Evolutionary conservation across 2,888 invertebrate species (phyloP).

Genomic region (Tetragonisca angustula): DNA sequence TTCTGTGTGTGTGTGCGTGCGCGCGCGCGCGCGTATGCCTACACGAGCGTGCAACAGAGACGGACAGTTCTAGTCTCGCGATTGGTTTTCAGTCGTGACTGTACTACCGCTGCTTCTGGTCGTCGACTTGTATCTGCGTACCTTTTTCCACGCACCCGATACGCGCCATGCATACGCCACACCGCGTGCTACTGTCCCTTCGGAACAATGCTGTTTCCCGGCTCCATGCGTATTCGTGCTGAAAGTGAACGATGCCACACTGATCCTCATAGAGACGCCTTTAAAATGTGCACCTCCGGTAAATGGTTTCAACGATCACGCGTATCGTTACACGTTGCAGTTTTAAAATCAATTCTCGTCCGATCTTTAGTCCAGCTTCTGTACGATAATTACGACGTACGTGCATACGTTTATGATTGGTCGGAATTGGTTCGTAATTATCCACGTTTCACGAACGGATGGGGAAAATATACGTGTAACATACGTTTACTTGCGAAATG

Average conservation of each 20-base stretch:
- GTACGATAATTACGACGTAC: neutral
- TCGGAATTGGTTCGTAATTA: neutral
- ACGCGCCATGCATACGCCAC: slow-evolving; percentile 24
- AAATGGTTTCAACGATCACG: neutral
- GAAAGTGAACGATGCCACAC: slow-evolving; percentile 30
- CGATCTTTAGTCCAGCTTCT: neutral
- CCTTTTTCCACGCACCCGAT: slow-evolving; percentile 63
- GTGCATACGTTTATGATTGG: neutral
- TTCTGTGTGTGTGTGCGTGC: neutral
- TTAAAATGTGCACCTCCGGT: slow-evolving; percentile 6
- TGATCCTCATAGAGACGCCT: neutral
- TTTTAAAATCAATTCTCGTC: neutral
- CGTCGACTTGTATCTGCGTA: slow-evolving; percentile 64
- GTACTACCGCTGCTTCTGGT: slow-evolving; percentile 67
- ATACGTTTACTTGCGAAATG: neutral
- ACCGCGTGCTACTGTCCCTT: slow-evolving; percentile 43
- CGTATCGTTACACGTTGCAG: neutral
- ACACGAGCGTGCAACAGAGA: slow-evolving; percentile 32
- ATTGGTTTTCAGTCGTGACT: slow-evolving; percentile 61
- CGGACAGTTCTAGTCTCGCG: slow-evolving; percentile 28
- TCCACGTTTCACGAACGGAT: neutral
- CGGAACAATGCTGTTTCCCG: slow-evolving; percentile 50
- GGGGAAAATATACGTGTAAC: neutral
- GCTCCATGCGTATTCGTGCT: slow-evolving; percentile 25
- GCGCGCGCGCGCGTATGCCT: slow-evolving; percentile 4